These are phyloP conservation scores for Chunga burmeisteri DNA, from an alignment of 2,113 vertebrate species.

Conservation along the genomic window DNA sequence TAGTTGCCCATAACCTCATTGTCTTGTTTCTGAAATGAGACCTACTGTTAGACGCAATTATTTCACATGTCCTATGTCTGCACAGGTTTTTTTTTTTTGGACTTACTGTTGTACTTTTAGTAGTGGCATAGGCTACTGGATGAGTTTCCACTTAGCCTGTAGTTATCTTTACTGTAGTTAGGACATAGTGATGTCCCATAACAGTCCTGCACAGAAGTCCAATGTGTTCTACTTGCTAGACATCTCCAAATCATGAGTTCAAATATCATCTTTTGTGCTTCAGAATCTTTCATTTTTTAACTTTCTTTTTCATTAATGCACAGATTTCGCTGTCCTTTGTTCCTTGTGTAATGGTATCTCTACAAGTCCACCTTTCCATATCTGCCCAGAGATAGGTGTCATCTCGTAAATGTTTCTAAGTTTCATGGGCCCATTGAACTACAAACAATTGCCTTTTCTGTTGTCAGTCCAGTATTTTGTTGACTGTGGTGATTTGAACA, in stretches of 20 bases:
- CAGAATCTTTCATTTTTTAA: not conserved
- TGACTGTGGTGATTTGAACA: not conserved
- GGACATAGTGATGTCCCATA: not conserved
- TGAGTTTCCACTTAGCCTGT: not conserved
- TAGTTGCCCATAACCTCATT: not conserved
- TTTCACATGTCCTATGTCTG: not conserved
- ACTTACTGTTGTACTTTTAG: not conserved
- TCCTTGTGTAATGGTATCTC: not conserved
- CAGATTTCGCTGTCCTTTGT: not conserved
- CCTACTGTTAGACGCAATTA: not conserved
- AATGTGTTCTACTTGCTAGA: not conserved
- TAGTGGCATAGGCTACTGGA: not conserved
- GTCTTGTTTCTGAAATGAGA: not conserved
- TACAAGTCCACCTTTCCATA: not conserved
- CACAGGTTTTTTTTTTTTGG: not conserved
- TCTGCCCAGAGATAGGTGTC: not conserved
- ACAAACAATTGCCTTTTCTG: not conserved
- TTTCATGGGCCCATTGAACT: not conserved
- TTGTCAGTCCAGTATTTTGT: not conserved
- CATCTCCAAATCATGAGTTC: not conserved
- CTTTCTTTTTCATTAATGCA: not conserved
- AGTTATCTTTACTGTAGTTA: not conserved
- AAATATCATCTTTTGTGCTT: not conserved
- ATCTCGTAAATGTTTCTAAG: not conserved
- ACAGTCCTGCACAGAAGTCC: not conserved